Evolutionary conservation across 2,797 vertebrate species (phyloP), one percentile per base, ranked within the genome.

Genomic region (Molossus alvarezi): DNA sequence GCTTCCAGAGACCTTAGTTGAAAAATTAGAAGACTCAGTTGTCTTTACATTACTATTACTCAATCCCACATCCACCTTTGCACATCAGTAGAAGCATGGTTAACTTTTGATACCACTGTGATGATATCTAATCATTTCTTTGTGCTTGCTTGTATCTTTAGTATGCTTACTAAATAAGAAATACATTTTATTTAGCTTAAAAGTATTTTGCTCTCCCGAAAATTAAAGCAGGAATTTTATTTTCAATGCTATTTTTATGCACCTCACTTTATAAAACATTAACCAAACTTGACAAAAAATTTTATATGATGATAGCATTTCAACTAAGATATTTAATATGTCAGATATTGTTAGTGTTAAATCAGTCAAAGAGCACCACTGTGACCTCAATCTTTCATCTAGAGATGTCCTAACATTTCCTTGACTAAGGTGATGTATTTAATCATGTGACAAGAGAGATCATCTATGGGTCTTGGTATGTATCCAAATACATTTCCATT

Each of bases 231-330:
- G 37, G 48, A 41, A 95, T 88, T 85, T 75, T 62, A 72, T 57
- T 93, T 97, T 77, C 93, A 83, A 33, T 14, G 0, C 48, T 6
- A 57, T 77, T 95, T 53, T 77, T 85, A 82, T 75, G 67, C 4
- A 55, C 29, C 94, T 98, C 90, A 51, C 25, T 77, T 58, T 81
- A 64, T 71, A 90, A 93, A 77, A 64, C 90, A n/a, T 60, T 98
- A 98, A 98, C 71, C 60, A 73, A 96, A 94, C 76, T 60, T 94
- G 97, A 98, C 96, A 98, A 97, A 98, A 92, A 94, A 79, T 97
- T 96, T 95, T 90, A 96, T 97, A 64, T 65, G 85, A 96, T 97
- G 80, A 96, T 82, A 94, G 94, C 4, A 89, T 96, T 95, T 97
- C 97, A 96, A 29, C 57, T 18, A 77, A 95, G 95, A 84, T 76